Conservation (phyloP, 2,113 vertebrate species). For the Shinisaurus crocodilurus region DNA sequence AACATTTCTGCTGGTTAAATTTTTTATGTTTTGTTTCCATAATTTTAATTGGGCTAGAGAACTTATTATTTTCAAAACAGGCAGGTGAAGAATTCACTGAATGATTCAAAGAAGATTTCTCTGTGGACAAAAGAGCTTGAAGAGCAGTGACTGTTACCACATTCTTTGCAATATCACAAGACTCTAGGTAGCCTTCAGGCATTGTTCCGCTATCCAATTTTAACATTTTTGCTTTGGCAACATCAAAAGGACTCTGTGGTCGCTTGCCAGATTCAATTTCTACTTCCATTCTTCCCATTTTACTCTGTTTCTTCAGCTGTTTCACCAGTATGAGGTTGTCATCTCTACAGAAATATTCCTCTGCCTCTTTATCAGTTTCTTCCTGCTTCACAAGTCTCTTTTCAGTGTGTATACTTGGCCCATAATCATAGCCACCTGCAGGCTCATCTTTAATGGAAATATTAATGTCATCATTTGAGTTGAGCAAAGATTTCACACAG, state of each 20-base stretch:
- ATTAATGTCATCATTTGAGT: slow-evolving; percentile 71
- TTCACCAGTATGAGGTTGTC: slow-evolving; percentile 74
- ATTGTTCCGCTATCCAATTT: slow-evolving; percentile 78
- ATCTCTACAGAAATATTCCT: slow-evolving; percentile 79
- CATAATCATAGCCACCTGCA: slow-evolving; percentile 79
- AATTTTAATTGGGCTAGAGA: slow-evolving; percentile 51
- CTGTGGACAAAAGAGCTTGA: slow-evolving; percentile 73
- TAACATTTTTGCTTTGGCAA: slow-evolving; percentile 82
- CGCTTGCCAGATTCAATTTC: slow-evolving; percentile 68
- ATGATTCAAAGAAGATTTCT: slow-evolving; percentile 68
- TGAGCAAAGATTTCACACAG: slow-evolving; percentile 61
- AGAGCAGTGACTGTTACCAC: slow-evolving; percentile 79
- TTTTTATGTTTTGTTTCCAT: slow-evolving; percentile 61
- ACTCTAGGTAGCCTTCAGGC: slow-evolving; percentile 79
- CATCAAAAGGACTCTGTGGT: slow-evolving; percentile 71
- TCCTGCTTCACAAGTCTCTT: slow-evolving; percentile 79
- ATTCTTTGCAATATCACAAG: slow-evolving; percentile 74
- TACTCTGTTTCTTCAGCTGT: slow-evolving; percentile 68
- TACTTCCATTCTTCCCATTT: slow-evolving; percentile 61
- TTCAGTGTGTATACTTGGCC: slow-evolving; percentile 61
- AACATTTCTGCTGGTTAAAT: slow-evolving; percentile 61
- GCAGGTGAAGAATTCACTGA: slow-evolving; percentile 71
- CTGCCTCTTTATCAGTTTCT: slow-evolving; percentile 78
- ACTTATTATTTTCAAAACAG: slow-evolving; percentile 74
- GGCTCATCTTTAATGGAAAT: slow-evolving; percentile 84